Percentiles rank a stretch among this genome's conserved stretches.
phyloP scores from a whole-genome alignment of 2,888 invertebrate species.

The Odontocolon sp. region DNA sequence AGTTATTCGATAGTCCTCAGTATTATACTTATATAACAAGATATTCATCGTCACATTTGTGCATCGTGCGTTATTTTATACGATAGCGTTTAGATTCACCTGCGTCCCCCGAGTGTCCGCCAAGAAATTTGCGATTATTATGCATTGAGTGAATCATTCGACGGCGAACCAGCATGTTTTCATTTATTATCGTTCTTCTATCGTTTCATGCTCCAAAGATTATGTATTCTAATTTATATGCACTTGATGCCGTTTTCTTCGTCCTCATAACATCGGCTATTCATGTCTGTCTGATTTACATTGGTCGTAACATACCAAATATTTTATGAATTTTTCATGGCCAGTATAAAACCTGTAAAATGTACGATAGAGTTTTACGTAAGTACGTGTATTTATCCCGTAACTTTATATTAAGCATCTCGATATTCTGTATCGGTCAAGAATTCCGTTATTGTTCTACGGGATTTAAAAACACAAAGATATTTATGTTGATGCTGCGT shows the following conservation, averaged over 20 bases:
- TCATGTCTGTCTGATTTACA: conserved; percentile 4
- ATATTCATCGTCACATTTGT: not conserved
- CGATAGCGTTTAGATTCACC: not conserved
- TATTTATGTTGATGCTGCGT: no score
- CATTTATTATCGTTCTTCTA: conserved; percentile 1
- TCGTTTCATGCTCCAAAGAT: conserved; percentile 9
- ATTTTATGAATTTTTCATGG: not conserved
- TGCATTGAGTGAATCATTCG: conserved; percentile 32
- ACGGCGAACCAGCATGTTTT: conserved; percentile 1
- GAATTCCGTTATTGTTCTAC: not conserved
- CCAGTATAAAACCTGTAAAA: not conserved
- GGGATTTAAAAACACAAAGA: not conserved
- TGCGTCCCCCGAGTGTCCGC: not conserved
- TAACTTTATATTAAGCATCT: not conserved
- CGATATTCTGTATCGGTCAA: not conserved
- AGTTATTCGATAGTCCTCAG: conserved; percentile 20
- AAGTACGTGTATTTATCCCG: not conserved
- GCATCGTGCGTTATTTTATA: not conserved
- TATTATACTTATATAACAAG: conserved; percentile 4
- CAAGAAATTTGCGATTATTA: conserved; percentile 11
- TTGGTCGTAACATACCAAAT: not conserved
- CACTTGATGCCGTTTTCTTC: conserved; percentile 13
- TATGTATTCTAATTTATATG: not conserved
- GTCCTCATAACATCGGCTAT: conserved; percentile 16
- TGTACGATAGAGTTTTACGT: not conserved